These are phyloP conservation scores for Drosophila paracracens DNA, from an alignment of 2,888 invertebrate genomes.

Conservation along the genomic window DNA sequence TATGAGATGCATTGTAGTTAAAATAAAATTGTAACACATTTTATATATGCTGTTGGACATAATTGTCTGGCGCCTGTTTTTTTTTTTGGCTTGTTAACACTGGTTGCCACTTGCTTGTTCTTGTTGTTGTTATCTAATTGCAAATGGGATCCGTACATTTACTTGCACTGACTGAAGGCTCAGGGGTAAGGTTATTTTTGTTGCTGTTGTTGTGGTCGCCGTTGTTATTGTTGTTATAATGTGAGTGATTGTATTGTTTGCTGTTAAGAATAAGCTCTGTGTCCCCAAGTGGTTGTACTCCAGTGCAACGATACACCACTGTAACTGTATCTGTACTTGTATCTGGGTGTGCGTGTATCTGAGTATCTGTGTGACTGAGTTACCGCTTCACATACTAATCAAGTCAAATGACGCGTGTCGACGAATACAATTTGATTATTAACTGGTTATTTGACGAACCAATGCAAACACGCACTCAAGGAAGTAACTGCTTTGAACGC, in stretches of 20 bases:
- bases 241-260: not conserved
- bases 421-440: slow-evolving; percentile 36
- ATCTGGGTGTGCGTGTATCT: slow-evolving; percentile 28
- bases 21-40: not conserved
- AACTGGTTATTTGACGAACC: slow-evolving; percentile 27
- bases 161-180: slow-evolving; percentile 30
- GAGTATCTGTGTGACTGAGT: slow-evolving; percentile 9
- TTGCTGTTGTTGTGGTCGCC: slow-evolving; percentile 1
- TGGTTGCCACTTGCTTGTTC: slow-evolving; percentile 12
- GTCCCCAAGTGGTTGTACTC: not conserved
- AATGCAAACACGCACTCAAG: slow-evolving; percentile 4
- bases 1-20: not conserved
- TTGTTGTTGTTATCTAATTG: slow-evolving; percentile 33
- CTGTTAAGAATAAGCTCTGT: slow-evolving; percentile 1
- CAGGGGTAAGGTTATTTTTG: slow-evolving; percentile 32
- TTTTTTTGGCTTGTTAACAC: slow-evolving; percentile 23
- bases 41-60: slow-evolving; percentile 10
- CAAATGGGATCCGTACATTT: slow-evolving; percentile 27
- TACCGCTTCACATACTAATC: slow-evolving; percentile 61
- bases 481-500: not conserved
- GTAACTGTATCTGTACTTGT: not conserved
- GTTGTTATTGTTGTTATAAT: not conserved
- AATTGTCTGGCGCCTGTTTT: slow-evolving; percentile 4
- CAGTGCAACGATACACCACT: slow-evolving; percentile 2
- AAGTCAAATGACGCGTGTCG: slow-evolving; percentile 70